These are phyloP conservation scores for Macrosoma leucophasiata DNA, from an alignment of 2,888 invertebrate genomes.

Conservation along the genomic window DNA sequence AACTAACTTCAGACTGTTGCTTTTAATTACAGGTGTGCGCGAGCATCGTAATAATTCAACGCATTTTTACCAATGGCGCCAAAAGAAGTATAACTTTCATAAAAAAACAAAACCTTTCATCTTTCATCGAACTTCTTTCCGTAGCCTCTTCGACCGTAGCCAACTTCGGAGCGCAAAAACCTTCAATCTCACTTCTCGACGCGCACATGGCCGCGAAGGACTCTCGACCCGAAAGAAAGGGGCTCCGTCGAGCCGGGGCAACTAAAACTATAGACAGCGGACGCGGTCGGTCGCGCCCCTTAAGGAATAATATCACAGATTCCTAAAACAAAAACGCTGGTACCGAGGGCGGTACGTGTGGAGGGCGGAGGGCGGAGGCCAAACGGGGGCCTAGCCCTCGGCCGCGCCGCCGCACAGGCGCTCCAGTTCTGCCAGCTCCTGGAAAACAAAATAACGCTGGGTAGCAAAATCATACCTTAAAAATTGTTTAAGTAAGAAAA, in stretches of 20 bases:
- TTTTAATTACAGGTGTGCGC: no score
- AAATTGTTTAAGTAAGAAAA: no score
- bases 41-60: no score
- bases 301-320: constrained; percentile 73
- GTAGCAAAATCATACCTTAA: not conserved
- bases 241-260: constrained; percentile 17
- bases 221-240: constrained; percentile 11
- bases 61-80: no score
- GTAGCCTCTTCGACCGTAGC: no score
- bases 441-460: constrained; percentile 21
- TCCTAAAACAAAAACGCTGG: constrained; percentile 36
- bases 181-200: no score
- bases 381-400: constrained; percentile 41
- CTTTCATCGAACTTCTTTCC: no score
- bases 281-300: constrained; percentile 39
- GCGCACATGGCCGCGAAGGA: not conserved
- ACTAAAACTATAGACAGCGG: constrained; percentile 47
- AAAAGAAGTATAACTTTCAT: no score
- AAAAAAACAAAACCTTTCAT: no score
- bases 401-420: constrained; percentile 55
- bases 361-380: constrained; percentile 4
- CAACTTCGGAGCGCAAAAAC: no score
- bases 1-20: no score
- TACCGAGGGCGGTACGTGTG: not conserved
- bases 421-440: constrained; percentile 61